These are phyloP conservation scores for Maniola jurtina DNA, from an alignment of 1,140 invertebrate species.

Conservation along the genomic window DNA sequence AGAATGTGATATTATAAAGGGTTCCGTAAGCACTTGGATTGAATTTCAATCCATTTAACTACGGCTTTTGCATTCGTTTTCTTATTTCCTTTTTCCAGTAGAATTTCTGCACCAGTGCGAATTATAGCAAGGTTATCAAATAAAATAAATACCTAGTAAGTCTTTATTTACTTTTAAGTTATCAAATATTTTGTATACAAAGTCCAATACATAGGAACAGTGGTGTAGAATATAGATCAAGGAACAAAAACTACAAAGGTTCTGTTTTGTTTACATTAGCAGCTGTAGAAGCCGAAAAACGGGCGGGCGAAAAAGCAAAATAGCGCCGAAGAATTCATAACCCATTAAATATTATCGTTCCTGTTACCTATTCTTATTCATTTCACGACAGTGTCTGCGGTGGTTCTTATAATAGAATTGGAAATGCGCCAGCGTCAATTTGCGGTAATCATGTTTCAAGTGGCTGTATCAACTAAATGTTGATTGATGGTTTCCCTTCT, in stretches of 20 bases:
- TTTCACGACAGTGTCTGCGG: conserved; percentile 38
- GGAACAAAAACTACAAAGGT: background rate
- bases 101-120: too few relatives aligned
- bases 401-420: conserved; percentile 57
- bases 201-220: too few relatives aligned
- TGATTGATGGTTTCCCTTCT: conserved; percentile 66
- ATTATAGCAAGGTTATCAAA: too few relatives aligned
- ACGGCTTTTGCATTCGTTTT: background rate
- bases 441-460: conserved; percentile 64
- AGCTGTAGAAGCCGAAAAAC: background rate
- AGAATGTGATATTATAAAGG: background rate
- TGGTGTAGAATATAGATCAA: background rate
- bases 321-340: background rate
- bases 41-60: background rate
- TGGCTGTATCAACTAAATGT: conserved; percentile 67
- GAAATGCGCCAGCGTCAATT: conserved; percentile 63
- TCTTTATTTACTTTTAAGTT: too few relatives aligned
- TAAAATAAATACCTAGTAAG: too few relatives aligned
- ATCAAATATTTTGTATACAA: too few relatives aligned
- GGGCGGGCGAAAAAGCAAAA: background rate
- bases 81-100: too few relatives aligned
- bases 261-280: background rate
- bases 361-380: conserved; percentile 37
- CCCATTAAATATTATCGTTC: conserved; percentile 21
- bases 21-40: background rate